Percentiles rank a stretch among this genome's conserved stretches.
Conservation (phyloP, 1,140 invertebrate genomes). For the Papilio aristodemus region DNA sequence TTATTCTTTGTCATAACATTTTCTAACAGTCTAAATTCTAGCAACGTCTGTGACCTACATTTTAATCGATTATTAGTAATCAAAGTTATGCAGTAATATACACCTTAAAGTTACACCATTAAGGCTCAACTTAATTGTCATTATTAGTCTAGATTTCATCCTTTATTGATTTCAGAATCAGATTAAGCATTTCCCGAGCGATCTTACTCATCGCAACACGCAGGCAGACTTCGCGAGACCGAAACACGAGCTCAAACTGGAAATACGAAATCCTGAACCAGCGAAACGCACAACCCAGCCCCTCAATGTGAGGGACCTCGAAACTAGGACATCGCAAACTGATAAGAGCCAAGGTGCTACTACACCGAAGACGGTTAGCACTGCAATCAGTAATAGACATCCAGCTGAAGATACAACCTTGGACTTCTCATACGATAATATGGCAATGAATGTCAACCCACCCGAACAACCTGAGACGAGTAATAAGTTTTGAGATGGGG, state of each 20-base stretch:
- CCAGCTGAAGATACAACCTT: constrained; percentile 85
- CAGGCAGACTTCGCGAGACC: constrained; percentile 69
- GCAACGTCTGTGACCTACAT: no score
- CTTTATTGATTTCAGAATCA: constrained; percentile 59
- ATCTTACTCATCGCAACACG: constrained; percentile 68
- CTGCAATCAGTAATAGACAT: constrained; percentile 79
- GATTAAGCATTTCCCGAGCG: constrained; percentile 65
- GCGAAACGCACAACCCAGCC: constrained; percentile 60
- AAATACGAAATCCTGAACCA: constrained; percentile 67
- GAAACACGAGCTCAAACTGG: constrained; percentile 69
- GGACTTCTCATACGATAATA: constrained; percentile 87
- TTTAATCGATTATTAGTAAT: no score
- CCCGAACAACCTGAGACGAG: constrained; percentile 71
- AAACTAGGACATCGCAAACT: constrained; percentile 64
- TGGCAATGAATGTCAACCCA: constrained; percentile 82
- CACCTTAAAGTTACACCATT: no score
- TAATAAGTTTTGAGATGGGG: constrained; percentile 64
- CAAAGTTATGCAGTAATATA: no score
- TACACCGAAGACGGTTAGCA: constrained; percentile 81
- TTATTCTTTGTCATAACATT: not conserved
- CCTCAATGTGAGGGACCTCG: constrained; percentile 62
- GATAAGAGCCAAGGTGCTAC: constrained; percentile 73
- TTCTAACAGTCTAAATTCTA: no score
- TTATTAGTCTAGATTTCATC: no score
- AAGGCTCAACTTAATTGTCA: no score